Conservation (phyloP, 2,888 invertebrate genomes). For the Alloscopus bannaensis region DNA sequence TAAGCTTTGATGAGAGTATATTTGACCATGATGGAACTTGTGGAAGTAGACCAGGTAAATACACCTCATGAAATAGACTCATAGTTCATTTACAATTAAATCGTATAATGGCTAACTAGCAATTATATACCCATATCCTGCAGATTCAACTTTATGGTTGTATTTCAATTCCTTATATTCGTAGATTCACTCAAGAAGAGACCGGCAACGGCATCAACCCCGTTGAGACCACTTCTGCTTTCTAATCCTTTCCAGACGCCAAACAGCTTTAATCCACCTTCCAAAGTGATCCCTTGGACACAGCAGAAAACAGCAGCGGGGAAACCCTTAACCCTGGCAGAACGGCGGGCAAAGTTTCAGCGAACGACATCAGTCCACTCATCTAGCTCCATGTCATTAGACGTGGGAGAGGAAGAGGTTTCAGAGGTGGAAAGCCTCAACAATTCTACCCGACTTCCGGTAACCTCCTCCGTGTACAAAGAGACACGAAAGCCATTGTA, state of each 20-base stretch:
- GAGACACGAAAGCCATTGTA: conserved; percentile 61
- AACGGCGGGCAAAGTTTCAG: conserved; percentile 67
- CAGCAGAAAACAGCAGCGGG: conserved; percentile 50
- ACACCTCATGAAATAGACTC: conserved; percentile 1
- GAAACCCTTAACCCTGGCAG: conserved; percentile 56
- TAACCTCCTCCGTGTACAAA: conserved; percentile 18
- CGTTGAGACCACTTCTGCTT: too few species aligned
- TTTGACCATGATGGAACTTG: conserved; percentile 40
- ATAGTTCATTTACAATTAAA: too few species aligned
- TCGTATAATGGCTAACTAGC: not conserved
- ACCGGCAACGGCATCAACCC: conserved; percentile 49
- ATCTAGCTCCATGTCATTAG: conserved; percentile 43
- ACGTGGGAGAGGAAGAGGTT: conserved; percentile 48
- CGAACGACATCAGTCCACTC: conserved; percentile 65
- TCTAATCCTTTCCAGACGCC: conserved; percentile 28
- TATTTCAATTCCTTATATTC: not conserved
- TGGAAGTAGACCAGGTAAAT: conserved; percentile 36
- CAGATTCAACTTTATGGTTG: too few species aligned
- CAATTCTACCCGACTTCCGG: not conserved
- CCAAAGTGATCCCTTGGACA: conserved; percentile 65
- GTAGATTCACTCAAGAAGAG: conserved; percentile 31
- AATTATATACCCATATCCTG: too few species aligned
- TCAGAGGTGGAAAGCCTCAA: conserved; percentile 35
- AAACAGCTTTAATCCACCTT: conserved; percentile 52
- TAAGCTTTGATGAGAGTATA: conserved; percentile 69